Base-by-base conservation (phyloP, 2,113 vertebrate species). In the Riparia riparia region DNA sequence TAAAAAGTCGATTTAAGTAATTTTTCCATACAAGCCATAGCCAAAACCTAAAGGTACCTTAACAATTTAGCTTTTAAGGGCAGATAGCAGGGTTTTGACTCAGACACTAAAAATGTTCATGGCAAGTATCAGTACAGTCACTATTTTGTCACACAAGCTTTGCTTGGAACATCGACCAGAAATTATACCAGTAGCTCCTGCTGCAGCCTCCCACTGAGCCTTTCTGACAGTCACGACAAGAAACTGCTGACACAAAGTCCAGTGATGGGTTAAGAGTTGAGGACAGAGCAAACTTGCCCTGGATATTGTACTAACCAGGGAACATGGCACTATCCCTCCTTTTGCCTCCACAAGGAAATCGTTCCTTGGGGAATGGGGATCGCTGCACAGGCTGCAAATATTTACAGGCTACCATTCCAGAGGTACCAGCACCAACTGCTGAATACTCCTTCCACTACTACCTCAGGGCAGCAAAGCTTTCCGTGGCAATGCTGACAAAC, bases 171-270 rank as follows among this genome's bases (percentile, higher is more conserved):
- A 82, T 72, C 26, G 9, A 65, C 65, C 34, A 56, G 73, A 34
- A 65, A 21, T 17, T 5, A 17, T 17, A 73, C 31, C 78, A 72
- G 54, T 2, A 83, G 64, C 72, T 93, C 56, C 84, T 79, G 72
- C 65, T 83, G 87, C 82, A 76, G 66, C 81, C 84, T 91, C 90
- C 82, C 90, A 89, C 84, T 25, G 64, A 95, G 44, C 31, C 21
- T 20, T 37, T 19, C 54, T 28, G 18, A 61, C 37, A 85, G 93
- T 56, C 87, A 87, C 13, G 18, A 54, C 14, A 10, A 81, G 51
- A 71, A 74, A 17, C 26, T 44, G 64, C 50, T 0, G 0, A 53
- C 60, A 90, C 16, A 0, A 49, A 81, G 80, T 39, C 61, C 87
- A 85, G 90, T 1, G 1, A 37, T 1, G 8, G 82, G 53, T 54